A percentile compares a stretch with the other conserved stretches of the same genome.
Evolutionary conservation across 2,797 vertebrate genomes (phyloP).

Genomic region (Valencia hispanica): DNA sequence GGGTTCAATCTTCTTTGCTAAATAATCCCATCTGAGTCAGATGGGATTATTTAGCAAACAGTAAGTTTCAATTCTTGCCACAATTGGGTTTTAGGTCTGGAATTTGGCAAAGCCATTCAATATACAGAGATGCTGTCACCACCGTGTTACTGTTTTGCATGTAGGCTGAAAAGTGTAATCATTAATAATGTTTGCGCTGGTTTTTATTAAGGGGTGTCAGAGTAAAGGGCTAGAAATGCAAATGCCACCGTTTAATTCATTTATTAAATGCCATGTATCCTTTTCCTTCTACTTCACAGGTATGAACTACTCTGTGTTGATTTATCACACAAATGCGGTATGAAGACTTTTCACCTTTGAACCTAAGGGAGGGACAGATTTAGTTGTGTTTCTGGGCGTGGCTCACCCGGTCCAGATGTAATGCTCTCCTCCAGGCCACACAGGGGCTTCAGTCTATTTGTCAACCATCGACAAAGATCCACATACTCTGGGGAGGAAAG

Average conservation of each 20-base stretch:
- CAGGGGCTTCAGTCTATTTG: conserved; percentile 82
- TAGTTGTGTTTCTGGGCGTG: background rate
- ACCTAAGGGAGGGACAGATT: background rate
- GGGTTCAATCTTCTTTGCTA: too few species aligned
- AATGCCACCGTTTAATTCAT: background rate
- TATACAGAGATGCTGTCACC: too few species aligned
- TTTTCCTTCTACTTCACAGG: background rate
- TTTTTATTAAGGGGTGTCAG: background rate
- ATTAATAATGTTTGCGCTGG: background rate
- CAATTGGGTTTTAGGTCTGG: background rate
- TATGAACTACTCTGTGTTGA: background rate
- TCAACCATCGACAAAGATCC: conserved; percentile 89
- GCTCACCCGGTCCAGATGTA: conserved; percentile 81
- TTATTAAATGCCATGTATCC: background rate
- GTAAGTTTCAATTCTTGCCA: background rate
- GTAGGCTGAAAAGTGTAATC: background rate
- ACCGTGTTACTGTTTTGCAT: background rate
- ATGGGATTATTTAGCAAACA: too few species aligned
- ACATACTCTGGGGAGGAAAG: conserved; percentile 86
- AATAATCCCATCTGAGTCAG: too few species aligned
- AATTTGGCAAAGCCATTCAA: background rate
- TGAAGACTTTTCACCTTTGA: background rate
- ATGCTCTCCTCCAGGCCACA: conserved; percentile 87
- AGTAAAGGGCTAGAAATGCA: background rate
- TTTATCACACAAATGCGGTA: background rate